Conservation (phyloP, 2,113 vertebrate species). For the Onychostruthus taczanowskii region DNA sequence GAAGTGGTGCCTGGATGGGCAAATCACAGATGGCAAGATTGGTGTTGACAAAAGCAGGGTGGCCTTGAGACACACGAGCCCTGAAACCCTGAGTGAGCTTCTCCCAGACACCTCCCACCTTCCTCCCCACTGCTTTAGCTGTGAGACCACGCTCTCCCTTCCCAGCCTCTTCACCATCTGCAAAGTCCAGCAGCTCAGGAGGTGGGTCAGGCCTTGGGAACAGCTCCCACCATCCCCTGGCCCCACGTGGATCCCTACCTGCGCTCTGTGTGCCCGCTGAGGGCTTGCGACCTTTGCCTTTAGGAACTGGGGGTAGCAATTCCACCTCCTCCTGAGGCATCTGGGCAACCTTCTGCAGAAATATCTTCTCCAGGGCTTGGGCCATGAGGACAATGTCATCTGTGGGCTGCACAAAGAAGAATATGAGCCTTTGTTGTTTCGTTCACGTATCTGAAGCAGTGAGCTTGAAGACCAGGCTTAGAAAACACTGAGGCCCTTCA, state of each 20-base stretch:
- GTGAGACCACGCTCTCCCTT: neutral
- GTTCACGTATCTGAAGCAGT: neutral
- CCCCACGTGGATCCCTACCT: slow-evolving; percentile 62
- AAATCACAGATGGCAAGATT: neutral
- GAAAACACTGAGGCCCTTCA: neutral
- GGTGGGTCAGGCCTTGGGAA: neutral
- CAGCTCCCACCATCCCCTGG: accelerated
- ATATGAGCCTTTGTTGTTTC: neutral
- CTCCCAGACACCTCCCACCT: neutral
- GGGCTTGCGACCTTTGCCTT: slow-evolving; percentile 85
- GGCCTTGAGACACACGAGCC: neutral
- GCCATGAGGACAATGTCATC: slow-evolving; percentile 99
- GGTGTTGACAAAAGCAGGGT: neutral
- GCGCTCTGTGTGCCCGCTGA: slow-evolving; percentile 62
- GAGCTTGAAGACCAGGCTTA: neutral
- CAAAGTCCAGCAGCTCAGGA: neutral
- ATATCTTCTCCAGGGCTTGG: slow-evolving; percentile 94
- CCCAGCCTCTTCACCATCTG: neutral
- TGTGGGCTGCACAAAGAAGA: slow-evolving; percentile 81
- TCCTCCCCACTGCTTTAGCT: neutral
- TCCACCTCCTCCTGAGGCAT: slow-evolving; percentile 93
- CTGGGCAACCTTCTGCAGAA: slow-evolving; percentile 90
- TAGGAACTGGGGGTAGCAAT: slow-evolving; percentile 80
- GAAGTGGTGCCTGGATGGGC: neutral
- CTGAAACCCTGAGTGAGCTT: neutral